A percentile compares a stretch with the other conserved stretches of the same genome.
phyloP scores from a whole-genome alignment of 2,888 invertebrate genomes.

The Clistopyga incitator region DNA sequence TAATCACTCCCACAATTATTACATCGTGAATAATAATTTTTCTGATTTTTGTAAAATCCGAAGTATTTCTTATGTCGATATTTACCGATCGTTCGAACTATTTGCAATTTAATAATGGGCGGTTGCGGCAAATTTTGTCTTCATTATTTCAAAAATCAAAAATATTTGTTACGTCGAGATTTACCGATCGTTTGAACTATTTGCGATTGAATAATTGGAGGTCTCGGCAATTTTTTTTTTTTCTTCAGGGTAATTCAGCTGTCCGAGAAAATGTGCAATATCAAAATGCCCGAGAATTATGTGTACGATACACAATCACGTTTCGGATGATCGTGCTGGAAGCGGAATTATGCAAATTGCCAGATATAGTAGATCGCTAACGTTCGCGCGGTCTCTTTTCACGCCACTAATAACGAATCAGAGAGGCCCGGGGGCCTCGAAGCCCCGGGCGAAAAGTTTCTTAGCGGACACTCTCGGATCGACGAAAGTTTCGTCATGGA shows the following conservation, averaged over 20 bases:
- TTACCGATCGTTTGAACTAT: conserved; percentile 4
- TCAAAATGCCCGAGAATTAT: conserved; percentile 8
- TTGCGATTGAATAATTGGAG: conserved; percentile 15
- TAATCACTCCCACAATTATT: no score
- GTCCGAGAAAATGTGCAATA: not conserved
- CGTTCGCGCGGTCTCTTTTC: not conserved
- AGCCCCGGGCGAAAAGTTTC: not conserved
- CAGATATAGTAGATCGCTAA: conserved; percentile 51
- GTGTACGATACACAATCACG: not conserved
- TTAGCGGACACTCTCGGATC: not conserved
- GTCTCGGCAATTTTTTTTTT: not conserved
- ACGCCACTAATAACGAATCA: conserved; percentile 2
- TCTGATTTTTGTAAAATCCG: no score
- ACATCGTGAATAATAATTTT: no score
- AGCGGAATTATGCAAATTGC: conserved; percentile 57
- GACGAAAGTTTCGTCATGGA: conserved; percentile 10
- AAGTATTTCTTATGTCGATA: no score
- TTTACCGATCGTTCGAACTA: conserved; percentile 1
- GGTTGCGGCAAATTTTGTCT: not conserved
- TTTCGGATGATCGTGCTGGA: conserved; percentile 12
- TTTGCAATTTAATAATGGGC: conserved; percentile 19
- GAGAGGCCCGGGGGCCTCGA: not conserved
- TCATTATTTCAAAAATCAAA: no score
- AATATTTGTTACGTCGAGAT: no score
- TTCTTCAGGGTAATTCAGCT: not conserved